Evolutionary conservation across 2,113 vertebrate species (phyloP).

Genomic region (Ceyx cyanopectus): DNA sequence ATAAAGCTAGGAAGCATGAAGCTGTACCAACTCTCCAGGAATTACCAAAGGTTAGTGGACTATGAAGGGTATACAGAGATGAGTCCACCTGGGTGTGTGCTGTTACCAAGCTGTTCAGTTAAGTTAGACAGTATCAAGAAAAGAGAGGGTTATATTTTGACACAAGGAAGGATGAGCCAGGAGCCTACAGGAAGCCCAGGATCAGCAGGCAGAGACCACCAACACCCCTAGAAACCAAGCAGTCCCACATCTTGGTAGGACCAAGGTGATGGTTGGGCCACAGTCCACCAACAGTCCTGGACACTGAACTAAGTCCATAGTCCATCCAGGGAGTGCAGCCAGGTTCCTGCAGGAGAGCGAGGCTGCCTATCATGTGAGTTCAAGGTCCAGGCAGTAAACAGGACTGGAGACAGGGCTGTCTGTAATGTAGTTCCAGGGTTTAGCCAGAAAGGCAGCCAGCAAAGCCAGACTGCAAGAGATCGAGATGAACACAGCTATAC

Average conservation of each 20-base stretch:
- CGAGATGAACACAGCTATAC: not conserved
- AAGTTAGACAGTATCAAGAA: not conserved
- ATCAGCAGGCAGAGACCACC: not conserved
- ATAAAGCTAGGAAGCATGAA: not conserved
- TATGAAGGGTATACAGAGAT: not conserved
- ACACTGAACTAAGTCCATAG: not conserved
- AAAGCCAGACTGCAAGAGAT: rapidly evolving
- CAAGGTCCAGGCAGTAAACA: not conserved
- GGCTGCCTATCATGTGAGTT: not conserved
- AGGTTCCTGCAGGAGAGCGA: not conserved
- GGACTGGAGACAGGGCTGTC: not conserved
- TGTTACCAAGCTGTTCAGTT: not conserved
- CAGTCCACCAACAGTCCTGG: not conserved
- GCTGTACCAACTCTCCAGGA: not conserved
- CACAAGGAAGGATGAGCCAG: not conserved
- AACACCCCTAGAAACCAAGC: not conserved
- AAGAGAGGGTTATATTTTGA: not conserved
- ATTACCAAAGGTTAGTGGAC: rapidly evolving
- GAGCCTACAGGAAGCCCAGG: not conserved
- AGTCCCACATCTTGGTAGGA: not conserved
- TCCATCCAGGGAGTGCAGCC: not conserved
- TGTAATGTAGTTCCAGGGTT: not conserved
- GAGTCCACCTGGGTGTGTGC: not conserved
- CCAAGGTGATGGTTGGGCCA: not conserved
- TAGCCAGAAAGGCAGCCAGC: not conserved